Conservation (phyloP, 2,113 vertebrate genomes). For the Uria aalge region DNA sequence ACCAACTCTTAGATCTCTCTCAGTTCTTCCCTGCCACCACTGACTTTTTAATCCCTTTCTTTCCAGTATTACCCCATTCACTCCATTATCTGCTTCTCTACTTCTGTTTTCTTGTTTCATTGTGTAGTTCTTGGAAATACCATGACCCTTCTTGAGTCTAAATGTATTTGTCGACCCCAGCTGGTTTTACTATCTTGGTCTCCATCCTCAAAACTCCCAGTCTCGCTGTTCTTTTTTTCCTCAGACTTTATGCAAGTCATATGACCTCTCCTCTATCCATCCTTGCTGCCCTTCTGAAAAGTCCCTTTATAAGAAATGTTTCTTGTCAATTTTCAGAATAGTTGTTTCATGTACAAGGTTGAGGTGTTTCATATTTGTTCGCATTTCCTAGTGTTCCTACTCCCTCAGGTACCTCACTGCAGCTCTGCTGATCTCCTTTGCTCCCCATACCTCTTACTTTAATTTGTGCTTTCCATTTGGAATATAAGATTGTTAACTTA, state of each 20-base stretch:
- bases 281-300: not conserved
- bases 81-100: not conserved
- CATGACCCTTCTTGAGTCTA: not conserved
- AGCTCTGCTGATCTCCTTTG: not conserved
- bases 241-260: not conserved
- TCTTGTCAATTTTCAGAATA: not conserved
- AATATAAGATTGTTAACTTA: not conserved
- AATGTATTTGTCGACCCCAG: not conserved
- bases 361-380: not conserved
- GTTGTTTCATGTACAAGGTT: not conserved
- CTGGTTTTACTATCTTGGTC: not conserved
- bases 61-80: not conserved
- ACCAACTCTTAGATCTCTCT: not conserved
- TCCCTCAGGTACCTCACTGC: accelerated
- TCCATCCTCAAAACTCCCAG: not conserved
- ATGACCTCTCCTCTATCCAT: not conserved
- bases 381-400: not conserved
- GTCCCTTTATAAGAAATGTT: not conserved
- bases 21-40: not conserved
- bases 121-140: not conserved
- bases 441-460: not conserved
- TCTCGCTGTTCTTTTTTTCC: not conserved
- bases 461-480: not conserved
- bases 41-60: not conserved
- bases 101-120: not conserved